These are phyloP conservation scores for Sceloporus undulatus DNA, from an alignment of 2,113 vertebrate genomes.

Conservation along the genomic window DNA sequence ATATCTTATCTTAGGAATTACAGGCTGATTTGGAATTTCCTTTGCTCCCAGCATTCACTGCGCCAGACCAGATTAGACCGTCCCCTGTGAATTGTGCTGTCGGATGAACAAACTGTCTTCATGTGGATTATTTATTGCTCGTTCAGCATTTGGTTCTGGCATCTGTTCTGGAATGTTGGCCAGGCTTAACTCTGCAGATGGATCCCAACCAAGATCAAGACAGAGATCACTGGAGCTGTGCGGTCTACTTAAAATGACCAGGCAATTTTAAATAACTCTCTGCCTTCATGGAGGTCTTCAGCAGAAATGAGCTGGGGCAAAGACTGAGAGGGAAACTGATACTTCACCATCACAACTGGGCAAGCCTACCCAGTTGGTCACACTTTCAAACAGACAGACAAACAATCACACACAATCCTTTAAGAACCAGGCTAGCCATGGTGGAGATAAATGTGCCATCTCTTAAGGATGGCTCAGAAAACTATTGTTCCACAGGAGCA, in stretches of 20 bases:
- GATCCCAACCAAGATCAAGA: background rate
- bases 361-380: constrained; percentile 20
- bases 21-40: background rate
- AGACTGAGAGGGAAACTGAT: constrained; percentile 37
- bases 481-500: constrained; percentile 39
- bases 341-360: constrained; percentile 30
- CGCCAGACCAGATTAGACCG: background rate
- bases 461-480: constrained; percentile 39
- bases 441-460: constrained; percentile 31
- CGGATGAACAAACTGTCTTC: background rate
- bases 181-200: constrained; percentile 5
- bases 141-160: background rate
- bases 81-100: background rate
- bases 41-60: background rate
- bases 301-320: fast-evolving
- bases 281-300: background rate
- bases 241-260: background rate
- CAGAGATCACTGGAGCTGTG: too few relatives aligned
- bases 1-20: background rate
- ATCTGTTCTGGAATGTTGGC: background rate
- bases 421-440: background rate
- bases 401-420: too few relatives aligned
- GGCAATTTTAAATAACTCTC: background rate
- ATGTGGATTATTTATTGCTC: constrained; percentile 12
- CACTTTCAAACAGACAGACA: too few relatives aligned